Conservation (phyloP, 2,113 vertebrate genomes). For the Aldabrachelys gigantea region DNA sequence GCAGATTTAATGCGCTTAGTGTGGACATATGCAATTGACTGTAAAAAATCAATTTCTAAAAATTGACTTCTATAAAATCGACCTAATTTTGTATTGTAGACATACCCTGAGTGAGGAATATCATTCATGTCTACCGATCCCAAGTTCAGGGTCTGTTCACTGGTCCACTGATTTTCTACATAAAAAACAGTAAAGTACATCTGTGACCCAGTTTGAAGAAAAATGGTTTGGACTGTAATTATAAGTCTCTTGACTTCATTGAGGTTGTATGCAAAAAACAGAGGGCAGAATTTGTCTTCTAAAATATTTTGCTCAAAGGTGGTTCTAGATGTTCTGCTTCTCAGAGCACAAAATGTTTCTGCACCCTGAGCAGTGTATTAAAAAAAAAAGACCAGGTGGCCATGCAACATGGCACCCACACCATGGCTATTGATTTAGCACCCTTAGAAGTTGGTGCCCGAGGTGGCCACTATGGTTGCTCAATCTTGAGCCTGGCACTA, state of each 20-base stretch:
- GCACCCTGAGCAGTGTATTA: not conserved
- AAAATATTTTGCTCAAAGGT: not conserved
- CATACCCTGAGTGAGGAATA: not conserved
- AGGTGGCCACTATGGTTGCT: not conserved
- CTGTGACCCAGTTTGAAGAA: not conserved
- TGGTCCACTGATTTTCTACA: not conserved
- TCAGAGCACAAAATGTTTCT: not conserved
- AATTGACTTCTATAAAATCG: too few species aligned
- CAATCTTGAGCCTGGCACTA: not conserved
- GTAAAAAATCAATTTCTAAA: too few species aligned
- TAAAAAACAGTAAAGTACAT: not conserved
- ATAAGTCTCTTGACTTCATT: not conserved
- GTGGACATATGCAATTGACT: too few species aligned
- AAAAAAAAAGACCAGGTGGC: too few species aligned
- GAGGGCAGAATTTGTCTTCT: conserved; percentile 37
- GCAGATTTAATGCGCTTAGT: too few species aligned
- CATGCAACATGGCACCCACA: not conserved
- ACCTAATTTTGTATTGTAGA: too few species aligned
- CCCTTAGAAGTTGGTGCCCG: not conserved
- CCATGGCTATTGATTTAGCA: not conserved
- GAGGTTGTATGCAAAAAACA: conserved; percentile 22
- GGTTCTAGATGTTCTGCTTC: not conserved
- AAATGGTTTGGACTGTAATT: not conserved
- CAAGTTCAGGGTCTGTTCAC: not conserved
- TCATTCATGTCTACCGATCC: not conserved